Evolutionary conservation across 2,888 invertebrate genomes (phyloP).

Genomic region (Acanthacorydalis orientalis): DNA sequence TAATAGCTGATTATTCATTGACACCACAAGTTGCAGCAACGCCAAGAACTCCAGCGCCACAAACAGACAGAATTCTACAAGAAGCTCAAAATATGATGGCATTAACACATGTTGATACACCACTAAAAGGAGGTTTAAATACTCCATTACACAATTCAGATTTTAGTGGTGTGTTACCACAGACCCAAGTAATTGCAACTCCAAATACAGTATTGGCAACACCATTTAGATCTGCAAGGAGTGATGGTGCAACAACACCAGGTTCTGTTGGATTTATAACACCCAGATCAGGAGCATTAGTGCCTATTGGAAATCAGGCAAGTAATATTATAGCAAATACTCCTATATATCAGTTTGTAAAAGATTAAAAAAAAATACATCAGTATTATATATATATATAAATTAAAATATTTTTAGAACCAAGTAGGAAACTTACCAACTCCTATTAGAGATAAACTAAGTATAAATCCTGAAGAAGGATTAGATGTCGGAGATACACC

Average conservation of each 20-base stretch:
- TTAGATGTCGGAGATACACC: constrained; percentile 56
- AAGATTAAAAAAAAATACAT: no score
- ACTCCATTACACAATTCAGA: constrained; percentile 83
- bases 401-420: constrained; percentile 8
- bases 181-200: constrained; percentile 52
- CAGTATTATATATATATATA: background rate
- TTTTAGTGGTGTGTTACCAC: constrained; percentile 70
- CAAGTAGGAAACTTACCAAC: constrained; percentile 39
- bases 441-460: constrained; percentile 80
- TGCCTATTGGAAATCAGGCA: constrained; percentile 19
- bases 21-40: constrained; percentile 48
- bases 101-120: constrained; percentile 92
- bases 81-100: constrained; percentile 99
- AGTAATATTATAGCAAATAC: no score
- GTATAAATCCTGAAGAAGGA: constrained; percentile 81
- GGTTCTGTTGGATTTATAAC: constrained; percentile 42
- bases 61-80: constrained; percentile 70
- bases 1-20: constrained; percentile 82
- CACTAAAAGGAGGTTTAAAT: constrained; percentile 88
- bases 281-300: constrained; percentile 32
- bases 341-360: no score
- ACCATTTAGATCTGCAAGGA: constrained; percentile 59
- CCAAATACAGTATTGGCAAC: constrained; percentile 85
- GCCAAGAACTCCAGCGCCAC: constrained; percentile 74
- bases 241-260: constrained; percentile 39